These are phyloP conservation scores for Chanos chanos DNA, from an alignment of 2,797 vertebrate species.

Conservation along the genomic window DNA sequence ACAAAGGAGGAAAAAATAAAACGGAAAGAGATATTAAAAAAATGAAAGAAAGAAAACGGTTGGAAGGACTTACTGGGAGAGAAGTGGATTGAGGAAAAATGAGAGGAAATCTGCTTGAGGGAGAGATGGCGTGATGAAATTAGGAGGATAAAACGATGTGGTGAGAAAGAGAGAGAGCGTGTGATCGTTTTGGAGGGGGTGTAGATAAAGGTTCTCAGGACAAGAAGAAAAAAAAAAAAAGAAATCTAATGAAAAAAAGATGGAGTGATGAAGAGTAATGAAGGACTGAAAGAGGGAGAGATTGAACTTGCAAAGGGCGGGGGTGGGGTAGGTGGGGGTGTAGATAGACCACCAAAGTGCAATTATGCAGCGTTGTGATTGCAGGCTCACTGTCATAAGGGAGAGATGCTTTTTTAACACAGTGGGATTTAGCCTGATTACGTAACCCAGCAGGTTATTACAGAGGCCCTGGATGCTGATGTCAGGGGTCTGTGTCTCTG, in stretches of 20 bases:
- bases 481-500: constrained; percentile 26
- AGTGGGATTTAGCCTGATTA: constrained; percentile 30
- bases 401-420: constrained; percentile 46
- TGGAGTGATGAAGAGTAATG: no score
- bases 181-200: no score
- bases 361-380: constrained; percentile 39
- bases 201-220: no score
- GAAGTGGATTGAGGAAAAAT: background rate
- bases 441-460: constrained; percentile 31
- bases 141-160: no score
- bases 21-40: background rate
- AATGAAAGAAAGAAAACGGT: background rate
- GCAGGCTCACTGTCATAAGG: constrained; percentile 16
- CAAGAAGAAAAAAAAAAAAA: no score
- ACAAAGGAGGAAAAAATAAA: background rate
- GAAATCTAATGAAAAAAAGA: no score
- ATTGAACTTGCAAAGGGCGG: background rate
- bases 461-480: constrained; percentile 5
- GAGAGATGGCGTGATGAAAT: no score
- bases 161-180: no score
- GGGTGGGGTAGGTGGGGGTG: constrained; percentile 12
- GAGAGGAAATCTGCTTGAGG: no score
- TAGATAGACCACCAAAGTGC: background rate
- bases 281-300: no score
- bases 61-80: background rate